phyloP scores from a whole-genome alignment of 2,113 vertebrate genomes.

The Sinocyclocheilus anshuiensis region DNA sequence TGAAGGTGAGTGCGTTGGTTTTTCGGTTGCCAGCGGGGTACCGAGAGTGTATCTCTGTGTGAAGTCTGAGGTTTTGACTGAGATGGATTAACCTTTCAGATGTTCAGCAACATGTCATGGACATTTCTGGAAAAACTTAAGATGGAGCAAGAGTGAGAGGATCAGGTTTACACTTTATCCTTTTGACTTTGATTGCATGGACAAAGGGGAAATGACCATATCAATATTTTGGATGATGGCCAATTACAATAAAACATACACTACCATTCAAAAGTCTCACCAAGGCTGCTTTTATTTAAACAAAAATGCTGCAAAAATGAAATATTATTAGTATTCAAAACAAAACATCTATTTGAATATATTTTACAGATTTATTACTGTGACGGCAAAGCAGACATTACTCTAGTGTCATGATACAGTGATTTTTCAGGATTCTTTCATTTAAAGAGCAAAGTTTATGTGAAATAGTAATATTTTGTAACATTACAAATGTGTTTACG shows the following conservation, averaged over 20 bases:
- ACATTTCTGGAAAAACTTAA: conserved; percentile 2
- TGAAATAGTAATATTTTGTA: background rate
- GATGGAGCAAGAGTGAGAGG: background rate
- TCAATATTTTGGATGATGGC: background rate
- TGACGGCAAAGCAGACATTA: background rate
- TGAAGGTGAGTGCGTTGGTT: conserved; percentile 4
- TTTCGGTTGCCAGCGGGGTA: conserved; percentile 35
- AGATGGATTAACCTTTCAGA: conserved; percentile 50
- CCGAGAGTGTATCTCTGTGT: conserved; percentile 37
- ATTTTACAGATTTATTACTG: background rate
- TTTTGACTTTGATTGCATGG: background rate
- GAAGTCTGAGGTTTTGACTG: conserved; percentile 40
- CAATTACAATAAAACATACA: background rate
- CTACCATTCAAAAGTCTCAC: background rate
- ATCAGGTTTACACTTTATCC: background rate
- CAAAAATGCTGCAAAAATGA: background rate
- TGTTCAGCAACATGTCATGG: conserved; percentile 1
- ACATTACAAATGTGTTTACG: background rate
- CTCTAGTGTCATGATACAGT: background rate
- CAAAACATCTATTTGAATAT: background rate
- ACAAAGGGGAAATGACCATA: background rate
- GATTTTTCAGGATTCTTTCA: no score
- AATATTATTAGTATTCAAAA: background rate
- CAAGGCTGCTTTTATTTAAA: background rate
- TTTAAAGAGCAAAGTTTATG: no score